Evolutionary conservation across 1,140 invertebrate species (phyloP), one percentile per base, ranked within the genome.

Genomic region (Orchesella cincta): DNA sequence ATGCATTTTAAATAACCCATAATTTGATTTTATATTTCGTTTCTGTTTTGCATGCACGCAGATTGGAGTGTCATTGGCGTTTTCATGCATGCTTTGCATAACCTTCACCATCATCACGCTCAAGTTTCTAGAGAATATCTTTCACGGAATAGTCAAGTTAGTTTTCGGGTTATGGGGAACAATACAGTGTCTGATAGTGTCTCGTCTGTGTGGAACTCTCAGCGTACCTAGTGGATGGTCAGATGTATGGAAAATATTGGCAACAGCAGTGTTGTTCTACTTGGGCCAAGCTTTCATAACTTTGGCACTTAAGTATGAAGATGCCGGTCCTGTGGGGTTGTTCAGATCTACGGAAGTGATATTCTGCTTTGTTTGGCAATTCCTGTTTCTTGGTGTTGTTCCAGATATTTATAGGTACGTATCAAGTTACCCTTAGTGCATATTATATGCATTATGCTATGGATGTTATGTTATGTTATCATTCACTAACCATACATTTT

Each of bases 301-400:
- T 14, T 16, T 79, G 16, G 75, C 78, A 1, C 28, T 79, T 18
- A 51, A 79, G 39, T 64, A 51, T 5, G 72, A 76, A 36, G 71
- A 76, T 20, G 78, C 75, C 18, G 78, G 78, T 5, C 78, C 78
- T 23, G 75, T 79, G 0, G 52, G 70, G 33, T n/a, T 79, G 0
- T 5, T 81, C 20, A 29, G 73, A 52, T 76, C 75, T 12, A 70
- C 54, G 34, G 80, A 81, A 33, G 78, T 81, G 0, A 18, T 81
- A 20, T 81, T 81, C 46, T 73, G 71, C 8, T 81, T 78, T 62
- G 39, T 75, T 18, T 79, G 78, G 73, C 80, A 81, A 36, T 74
- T 79, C 1, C 5, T 78, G 1, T 81, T 79, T 52, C 71, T 79
- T 39, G 57, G 76, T 35, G 35, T 34, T 1, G 57, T 74, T n/a